These are phyloP conservation scores for Urocyon cinereoargenteus DNA, from an alignment of 2,797 vertebrate genomes.

Conservation along the genomic window DNA sequence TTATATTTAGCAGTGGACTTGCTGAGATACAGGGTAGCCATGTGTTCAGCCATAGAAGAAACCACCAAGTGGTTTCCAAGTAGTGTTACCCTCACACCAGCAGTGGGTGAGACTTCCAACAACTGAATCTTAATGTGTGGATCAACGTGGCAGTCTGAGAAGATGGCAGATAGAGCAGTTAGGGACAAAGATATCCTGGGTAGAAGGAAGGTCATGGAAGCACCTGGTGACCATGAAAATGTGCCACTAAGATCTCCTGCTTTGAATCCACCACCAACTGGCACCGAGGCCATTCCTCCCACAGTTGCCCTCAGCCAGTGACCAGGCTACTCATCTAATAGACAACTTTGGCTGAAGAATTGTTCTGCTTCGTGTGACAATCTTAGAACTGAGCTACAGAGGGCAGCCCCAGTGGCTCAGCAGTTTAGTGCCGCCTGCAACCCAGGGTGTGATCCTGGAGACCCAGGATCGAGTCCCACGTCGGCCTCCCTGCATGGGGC, in stretches of 20 bases:
- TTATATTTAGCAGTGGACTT: background rate
- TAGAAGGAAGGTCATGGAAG: background rate
- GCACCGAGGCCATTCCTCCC: background rate
- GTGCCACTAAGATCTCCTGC: background rate
- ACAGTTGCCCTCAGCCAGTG: background rate
- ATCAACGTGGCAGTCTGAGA: background rate
- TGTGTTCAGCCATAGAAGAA: background rate
- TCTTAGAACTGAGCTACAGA: too few relatives aligned
- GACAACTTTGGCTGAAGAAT: background rate
- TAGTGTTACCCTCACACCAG: background rate
- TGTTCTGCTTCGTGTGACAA: background rate
- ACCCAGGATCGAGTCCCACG: too few relatives aligned
- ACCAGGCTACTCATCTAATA: rapidly evolving
- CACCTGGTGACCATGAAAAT: background rate
- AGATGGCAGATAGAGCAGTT: background rate
- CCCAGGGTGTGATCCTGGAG: too few relatives aligned
- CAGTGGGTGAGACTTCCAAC: background rate
- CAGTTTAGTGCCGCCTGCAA: too few relatives aligned
- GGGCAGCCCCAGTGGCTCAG: too few relatives aligned
- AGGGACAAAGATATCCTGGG: background rate
- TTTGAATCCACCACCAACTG: rapidly evolving
- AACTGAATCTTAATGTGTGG: background rate
- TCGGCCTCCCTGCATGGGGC: too few relatives aligned
- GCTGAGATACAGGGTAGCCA: background rate
- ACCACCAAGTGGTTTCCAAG: background rate